Evolutionary conservation across 2,797 vertebrate genomes (phyloP).

Genomic region (Lepus oiostolus): DNA sequence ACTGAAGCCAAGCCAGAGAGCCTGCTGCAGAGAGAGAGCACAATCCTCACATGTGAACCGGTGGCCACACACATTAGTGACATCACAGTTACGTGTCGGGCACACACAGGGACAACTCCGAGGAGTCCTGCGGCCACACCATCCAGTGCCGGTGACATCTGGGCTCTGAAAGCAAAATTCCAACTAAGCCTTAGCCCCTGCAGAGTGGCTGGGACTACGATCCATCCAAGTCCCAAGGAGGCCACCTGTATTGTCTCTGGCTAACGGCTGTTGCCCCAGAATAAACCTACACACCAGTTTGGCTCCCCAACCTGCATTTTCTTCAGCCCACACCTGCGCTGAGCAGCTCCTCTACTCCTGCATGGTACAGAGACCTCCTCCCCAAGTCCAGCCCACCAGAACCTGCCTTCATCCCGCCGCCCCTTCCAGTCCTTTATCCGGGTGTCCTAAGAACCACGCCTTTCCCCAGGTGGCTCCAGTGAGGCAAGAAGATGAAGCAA

Average conservation of each 20-base stretch:
- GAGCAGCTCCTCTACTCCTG: background rate
- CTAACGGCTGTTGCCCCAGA: background rate
- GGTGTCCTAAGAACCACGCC: background rate
- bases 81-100: slow-evolving; percentile 64
- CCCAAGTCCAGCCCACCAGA: background rate
- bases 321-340: background rate
- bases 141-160: background rate
- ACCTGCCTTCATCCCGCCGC: fast-evolving
- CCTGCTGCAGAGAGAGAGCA: background rate
- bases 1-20: slow-evolving; percentile 8
- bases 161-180: background rate
- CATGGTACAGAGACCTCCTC: background rate
- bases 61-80: background rate
- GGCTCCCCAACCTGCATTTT: background rate
- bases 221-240: background rate
- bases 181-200: background rate
- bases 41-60: slow-evolving; percentile 62
- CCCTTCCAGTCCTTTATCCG: background rate
- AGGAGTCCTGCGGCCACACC: background rate
- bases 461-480: background rate
- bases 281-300: background rate
- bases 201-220: background rate
- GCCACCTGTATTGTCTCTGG: background rate
- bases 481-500: too few relatives aligned
- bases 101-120: background rate